Evolutionary conservation across 2,797 vertebrate genomes (phyloP), one percentile per base, ranked within the genome.

Genomic region (Onychomys leucogaster): DNA sequence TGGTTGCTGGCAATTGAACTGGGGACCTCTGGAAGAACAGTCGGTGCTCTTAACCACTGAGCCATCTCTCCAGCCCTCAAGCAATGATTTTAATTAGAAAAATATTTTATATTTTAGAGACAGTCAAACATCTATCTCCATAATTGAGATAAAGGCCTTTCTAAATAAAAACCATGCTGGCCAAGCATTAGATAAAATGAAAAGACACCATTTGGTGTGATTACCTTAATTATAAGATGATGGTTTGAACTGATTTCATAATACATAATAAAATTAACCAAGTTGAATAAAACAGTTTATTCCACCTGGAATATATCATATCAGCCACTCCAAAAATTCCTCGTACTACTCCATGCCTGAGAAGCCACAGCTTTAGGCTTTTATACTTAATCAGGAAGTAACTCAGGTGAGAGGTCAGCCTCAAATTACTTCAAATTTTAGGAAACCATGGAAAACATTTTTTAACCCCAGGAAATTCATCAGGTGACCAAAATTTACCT

Each of bases 401-500:
- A 29, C n/a, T 69, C 55, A 43, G 59, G 84, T 9, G 8, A 55
- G n/a, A 78, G 23, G n/a, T 41, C 43, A 52, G 4, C 8, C 65
- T 82, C 55, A 86, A 81, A 73, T 12, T 94, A 10, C 7, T 87
- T 88, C 85, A 90, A 43, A 87, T 23, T 89, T 97, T 69, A 88
- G 11, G 83, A 93, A 93, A 90, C 6, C 71, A 49, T 87, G 32
- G 75, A 17, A 95, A 91, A 93, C 69, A 80, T 76, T 76, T 46
- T 49, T 29, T 46, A 81, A 81, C 73, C 37, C 34, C 23, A 59
- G 81, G 32, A 69, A 16, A 82, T 61, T 73, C 29, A 94, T 75
- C 13, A 85, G 41, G 37, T 85, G 49, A 75, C 43, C 43, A 71
- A 65, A 93, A 88, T 49, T 91, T 89, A 21, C 29, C 29, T 82